Evolutionary conservation across 2,113 vertebrate genomes (phyloP).

Genomic region (Lanius ludovicianus): DNA sequence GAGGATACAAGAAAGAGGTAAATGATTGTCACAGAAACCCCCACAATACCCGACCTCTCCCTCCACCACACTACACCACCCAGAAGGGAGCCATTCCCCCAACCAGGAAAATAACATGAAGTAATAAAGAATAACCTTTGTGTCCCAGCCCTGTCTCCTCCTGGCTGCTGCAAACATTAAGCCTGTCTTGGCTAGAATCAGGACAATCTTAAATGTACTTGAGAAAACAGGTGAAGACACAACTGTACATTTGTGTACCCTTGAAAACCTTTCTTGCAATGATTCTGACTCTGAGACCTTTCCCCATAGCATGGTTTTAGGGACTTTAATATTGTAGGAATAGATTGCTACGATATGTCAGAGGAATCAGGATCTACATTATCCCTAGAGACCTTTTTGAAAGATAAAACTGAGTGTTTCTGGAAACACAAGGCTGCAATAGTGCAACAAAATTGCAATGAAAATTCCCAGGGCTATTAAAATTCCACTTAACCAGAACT

Average conservation of each 20-base stretch:
- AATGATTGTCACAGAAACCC: neutral
- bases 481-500: neutral
- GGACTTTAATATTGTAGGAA: neutral
- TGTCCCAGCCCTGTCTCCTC: neutral
- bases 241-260: neutral
- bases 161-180: neutral
- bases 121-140: neutral
- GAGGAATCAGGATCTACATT: neutral
- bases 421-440: neutral
- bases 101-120: neutral
- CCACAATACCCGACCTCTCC: fast-evolving
- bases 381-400: neutral
- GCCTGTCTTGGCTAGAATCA: neutral
- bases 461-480: neutral
- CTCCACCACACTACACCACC: fast-evolving
- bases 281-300: neutral
- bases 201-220: neutral
- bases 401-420: neutral
- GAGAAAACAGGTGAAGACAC: neutral
- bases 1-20: neutral
- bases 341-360: neutral
- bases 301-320: neutral
- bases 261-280: neutral
- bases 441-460: neutral
- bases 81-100: neutral